These are phyloP conservation scores for Girardinichthys multiradiatus DNA, from an alignment of 2,113 vertebrate species.

Conservation along the genomic window DNA sequence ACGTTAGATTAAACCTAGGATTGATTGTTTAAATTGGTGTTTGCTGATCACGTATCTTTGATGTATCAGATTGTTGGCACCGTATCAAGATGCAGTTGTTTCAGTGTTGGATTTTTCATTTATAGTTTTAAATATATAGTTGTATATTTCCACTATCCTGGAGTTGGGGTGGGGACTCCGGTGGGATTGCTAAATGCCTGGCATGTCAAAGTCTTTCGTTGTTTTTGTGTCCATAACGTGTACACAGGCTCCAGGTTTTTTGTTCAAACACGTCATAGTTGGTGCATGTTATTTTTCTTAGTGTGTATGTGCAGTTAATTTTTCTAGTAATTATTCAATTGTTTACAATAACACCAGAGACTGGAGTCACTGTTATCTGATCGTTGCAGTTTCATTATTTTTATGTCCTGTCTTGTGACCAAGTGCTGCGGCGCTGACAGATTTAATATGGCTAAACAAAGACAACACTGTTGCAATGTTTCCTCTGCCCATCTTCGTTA, in stretches of 20 bases:
- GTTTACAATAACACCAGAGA: neutral
- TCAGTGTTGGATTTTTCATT: too few relatives aligned
- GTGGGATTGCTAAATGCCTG: slow-evolving; percentile 9
- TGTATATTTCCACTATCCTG: too few relatives aligned
- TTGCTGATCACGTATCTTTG: too few relatives aligned
- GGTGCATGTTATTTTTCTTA: neutral
- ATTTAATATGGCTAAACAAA: slow-evolving; percentile 46
- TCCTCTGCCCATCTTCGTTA: neutral
- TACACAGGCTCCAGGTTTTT: neutral
- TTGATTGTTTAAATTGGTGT: neutral
- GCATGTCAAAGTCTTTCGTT: slow-evolving; percentile 18
- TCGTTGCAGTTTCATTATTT: slow-evolving; percentile 11
- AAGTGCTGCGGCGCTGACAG: slow-evolving; percentile 15
- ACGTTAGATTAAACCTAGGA: neutral
- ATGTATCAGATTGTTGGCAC: too few relatives aligned
- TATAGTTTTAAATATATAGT: too few relatives aligned
- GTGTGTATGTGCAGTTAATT: neutral
- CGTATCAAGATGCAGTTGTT: too few relatives aligned
- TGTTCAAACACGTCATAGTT: neutral
- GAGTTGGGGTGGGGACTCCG: too few relatives aligned
- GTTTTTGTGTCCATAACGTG: neutral
- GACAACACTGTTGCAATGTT: slow-evolving; percentile 39
- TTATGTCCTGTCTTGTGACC: slow-evolving; percentile 50
- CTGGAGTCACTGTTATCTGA: slow-evolving; percentile 26
- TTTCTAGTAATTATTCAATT: slow-evolving; percentile 7